Evolutionary conservation across 2,113 vertebrate species (phyloP), one percentile per base, ranked within the genome.

Genomic region (Melanotaenia duboulayi): DNA sequence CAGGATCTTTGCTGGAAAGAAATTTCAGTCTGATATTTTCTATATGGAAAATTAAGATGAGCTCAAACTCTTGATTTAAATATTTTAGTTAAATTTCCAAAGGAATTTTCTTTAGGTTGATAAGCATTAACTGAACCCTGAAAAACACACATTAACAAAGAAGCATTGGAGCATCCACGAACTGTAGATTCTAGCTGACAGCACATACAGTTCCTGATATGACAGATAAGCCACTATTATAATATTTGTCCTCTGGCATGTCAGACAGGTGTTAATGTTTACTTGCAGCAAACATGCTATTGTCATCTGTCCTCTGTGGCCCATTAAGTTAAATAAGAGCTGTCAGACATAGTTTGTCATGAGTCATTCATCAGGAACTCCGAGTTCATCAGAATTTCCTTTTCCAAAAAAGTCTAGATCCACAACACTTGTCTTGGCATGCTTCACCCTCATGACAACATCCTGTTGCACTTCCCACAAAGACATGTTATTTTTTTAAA

Each of bases 371-470:
- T 70, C 73, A 51, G 82, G 69, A 76, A 55, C 68, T 59, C 50
- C 76, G 81, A 81, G 72, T 74, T 89, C 81, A 82, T n/a, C 35
- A 82, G 81, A 78, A 81, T 85, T 60, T 61, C 10, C 13, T 62
- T 71, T 81, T 77, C 69, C 60, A 16, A 35, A 25, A 56, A 65
- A 13, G 57, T 9, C 55, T 44, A 35, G 2, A 19, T 69, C 67
- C 63, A 52, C 23, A 60, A 59, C 69, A 42, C 81, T 4, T 86
- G 89, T 74, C 66, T 32, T 22, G 61, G 65, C 87, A 44, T 74
- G 86, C 57, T 83, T 4, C 24, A 35, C 37, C 25, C 13, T 57
- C 24, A 20, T 11, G 22, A 57, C 66, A 82, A 79, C 74, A 74
- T 49, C 60, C 65, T 11, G 66, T 61, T 74, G 71, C 14, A 2